These are phyloP conservation scores for Urocynchramus pylzowi DNA, from an alignment of 2,113 vertebrate genomes.

Conservation along the genomic window DNA sequence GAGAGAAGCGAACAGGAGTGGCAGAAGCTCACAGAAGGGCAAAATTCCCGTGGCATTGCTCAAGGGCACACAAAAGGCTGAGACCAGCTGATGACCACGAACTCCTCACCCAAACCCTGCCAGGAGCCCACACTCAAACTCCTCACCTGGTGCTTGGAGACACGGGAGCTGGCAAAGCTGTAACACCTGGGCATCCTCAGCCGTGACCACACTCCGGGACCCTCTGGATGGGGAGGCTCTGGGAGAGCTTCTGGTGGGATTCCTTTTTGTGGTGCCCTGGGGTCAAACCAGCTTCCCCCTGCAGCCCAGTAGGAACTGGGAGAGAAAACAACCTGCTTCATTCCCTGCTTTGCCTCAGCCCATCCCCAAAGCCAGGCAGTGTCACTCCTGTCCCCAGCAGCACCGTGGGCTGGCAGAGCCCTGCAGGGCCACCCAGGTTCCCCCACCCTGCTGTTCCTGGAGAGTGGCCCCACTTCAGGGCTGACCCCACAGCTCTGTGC, in stretches of 20 bases:
- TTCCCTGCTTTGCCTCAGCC: neutral
- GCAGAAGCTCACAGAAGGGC: neutral
- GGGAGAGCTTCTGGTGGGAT: neutral
- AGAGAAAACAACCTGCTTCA: neutral
- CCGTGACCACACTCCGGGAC: fast-evolving
- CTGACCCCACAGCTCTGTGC: fast-evolving
- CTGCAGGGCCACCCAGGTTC: fast-evolving
- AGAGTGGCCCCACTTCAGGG: neutral
- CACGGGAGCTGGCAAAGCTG: neutral
- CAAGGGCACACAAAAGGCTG: neutral
- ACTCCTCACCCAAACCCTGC: neutral
- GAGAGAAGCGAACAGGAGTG: neutral
- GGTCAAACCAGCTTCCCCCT: neutral
- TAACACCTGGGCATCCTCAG: neutral
- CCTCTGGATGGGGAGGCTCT: neutral
- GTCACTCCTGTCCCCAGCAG: neutral
- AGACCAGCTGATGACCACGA: fast-evolving
- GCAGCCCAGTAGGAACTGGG: neutral
- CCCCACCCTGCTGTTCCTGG: fast-evolving
- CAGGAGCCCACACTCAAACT: fast-evolving
- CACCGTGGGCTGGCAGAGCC: neutral
- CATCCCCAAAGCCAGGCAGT: fast-evolving
- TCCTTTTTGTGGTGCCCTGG: neutral
- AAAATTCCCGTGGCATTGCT: neutral
- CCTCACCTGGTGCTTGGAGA: neutral